Evolutionary conservation across 2,888 invertebrate genomes (phyloP), one percentile per base, ranked within the genome.

Genomic region (Sepioteuthis lessoniana): DNA sequence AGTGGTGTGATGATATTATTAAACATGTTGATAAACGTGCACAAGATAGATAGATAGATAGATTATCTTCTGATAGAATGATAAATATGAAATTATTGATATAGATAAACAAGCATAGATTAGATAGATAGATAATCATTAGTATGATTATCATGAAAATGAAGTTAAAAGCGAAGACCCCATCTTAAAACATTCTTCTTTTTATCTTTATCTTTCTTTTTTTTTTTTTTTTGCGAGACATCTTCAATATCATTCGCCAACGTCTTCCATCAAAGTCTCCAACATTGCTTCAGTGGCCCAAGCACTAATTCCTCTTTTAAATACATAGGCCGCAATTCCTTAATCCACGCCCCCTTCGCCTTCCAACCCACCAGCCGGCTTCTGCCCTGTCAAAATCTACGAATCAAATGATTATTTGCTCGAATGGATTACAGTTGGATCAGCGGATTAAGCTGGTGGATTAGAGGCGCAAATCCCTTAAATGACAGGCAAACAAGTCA

Each of bases 371-470:
- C 76, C 76, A 13, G 25, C 76, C n/a, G n/a, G n/a, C n/a, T 35
- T 76, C n/a, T 76, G 76, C n/a, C n/a, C 76, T 76, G 76, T 35
- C 76, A 76, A 35, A 76, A 76, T 76, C 76, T 76, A 13, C 3
- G 76, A 76, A 76, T 76, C 76, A 76, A 76, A 76, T 76, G 76
- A 76, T 76, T 76, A 76, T n/a, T 76, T n/a, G n/a, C 35, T 76
- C 76, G n/a, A 76, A 76, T 35, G n/a, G 76, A 76, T 76, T 76
- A 76, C 76, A 76, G 76, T 35, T 35, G 76, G 76, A 76, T 76
- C 76, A 35, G n/a, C 76, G n/a, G 76, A 76, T 76, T 76, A 76
- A 76, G n/a, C n/a, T 76, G 76, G 2, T 16, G 76, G 76, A 76
- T 76, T 76, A 76, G n/a, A 35, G 76, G 16, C 76, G n/a, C 16